These are phyloP conservation scores for Castor canadensis DNA, from an alignment of 2,113 vertebrate genomes.

Conservation along the genomic window DNA sequence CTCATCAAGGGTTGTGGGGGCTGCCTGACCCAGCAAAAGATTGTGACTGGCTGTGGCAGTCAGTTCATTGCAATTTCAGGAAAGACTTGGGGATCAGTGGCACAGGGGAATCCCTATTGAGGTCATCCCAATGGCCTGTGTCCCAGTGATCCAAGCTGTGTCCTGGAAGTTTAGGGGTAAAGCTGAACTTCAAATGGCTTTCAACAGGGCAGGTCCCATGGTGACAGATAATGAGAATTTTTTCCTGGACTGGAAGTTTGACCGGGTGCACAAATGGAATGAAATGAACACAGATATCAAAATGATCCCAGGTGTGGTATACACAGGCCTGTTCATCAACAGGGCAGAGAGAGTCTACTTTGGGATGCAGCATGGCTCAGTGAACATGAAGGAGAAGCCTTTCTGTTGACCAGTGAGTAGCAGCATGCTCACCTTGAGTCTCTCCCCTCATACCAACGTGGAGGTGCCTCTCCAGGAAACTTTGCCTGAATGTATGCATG, in stretches of 20 bases:
- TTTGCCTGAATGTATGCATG: constrained; percentile 84
- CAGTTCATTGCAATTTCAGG: constrained; percentile 93
- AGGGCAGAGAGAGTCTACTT: constrained; percentile 97
- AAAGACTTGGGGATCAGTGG: constrained; percentile 97
- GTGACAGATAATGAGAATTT: constrained; percentile 99
- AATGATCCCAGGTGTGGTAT: constrained; percentile 99
- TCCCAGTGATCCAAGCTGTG: constrained; percentile 91
- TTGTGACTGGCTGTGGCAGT: constrained; percentile 94
- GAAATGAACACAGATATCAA: constrained; percentile 94
- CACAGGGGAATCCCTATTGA: constrained; percentile 96
- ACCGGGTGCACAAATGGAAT: constrained; percentile 91
- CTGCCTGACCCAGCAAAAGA: constrained; percentile 97
- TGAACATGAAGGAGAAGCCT: constrained; percentile 87
- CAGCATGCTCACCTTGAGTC: background rate
- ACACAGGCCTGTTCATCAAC: constrained; percentile 95
- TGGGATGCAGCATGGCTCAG: constrained; percentile 95
- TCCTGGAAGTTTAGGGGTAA: constrained; percentile 89
- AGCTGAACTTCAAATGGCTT: constrained; percentile 92
- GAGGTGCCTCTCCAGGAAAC: constrained; percentile 27
- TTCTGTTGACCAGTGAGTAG: constrained; percentile 76
- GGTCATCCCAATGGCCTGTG: constrained; percentile 96
- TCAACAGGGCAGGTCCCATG: constrained; percentile 96
- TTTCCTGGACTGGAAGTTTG: constrained; percentile 99
- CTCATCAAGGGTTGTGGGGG: constrained; percentile 79
- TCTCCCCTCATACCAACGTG: background rate